These are phyloP conservation scores for Pampus argenteus DNA, from an alignment of 2,797 vertebrate species.

Conservation along the genomic window DNA sequence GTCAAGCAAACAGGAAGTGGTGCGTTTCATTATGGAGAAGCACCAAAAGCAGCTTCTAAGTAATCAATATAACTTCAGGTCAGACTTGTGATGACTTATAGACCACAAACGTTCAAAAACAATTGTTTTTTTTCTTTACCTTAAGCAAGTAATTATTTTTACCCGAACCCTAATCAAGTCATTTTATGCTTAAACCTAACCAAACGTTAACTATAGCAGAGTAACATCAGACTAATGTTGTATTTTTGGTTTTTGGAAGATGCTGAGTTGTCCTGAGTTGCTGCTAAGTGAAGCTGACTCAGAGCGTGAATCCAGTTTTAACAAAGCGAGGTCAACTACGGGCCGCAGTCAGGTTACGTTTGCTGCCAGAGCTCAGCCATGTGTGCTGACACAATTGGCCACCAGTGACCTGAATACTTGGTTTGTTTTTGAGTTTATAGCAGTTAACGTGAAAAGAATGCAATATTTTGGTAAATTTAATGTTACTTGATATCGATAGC, in stretches of 20 bases:
- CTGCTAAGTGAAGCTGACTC: not conserved
- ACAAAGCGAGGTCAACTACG: not conserved
- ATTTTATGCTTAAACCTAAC: too few species aligned
- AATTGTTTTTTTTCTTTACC: too few species aligned
- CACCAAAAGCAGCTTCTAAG: not conserved
- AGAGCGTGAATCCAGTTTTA: constrained; percentile 2
- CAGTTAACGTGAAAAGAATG: too few species aligned
- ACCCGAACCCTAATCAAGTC: not conserved
- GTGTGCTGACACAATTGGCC: not conserved
- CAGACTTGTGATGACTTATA: too few species aligned
- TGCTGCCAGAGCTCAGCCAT: not conserved
- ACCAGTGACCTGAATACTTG: not conserved
- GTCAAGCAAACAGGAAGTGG: not conserved
- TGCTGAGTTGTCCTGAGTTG: not conserved
- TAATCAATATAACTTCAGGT: too few species aligned
- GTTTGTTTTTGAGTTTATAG: too few species aligned
- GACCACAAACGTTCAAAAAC: too few species aligned
- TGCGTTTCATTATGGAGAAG: not conserved
- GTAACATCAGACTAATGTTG: too few species aligned
- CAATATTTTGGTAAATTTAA: too few species aligned
- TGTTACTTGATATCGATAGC: too few species aligned
- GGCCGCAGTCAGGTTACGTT: not conserved
- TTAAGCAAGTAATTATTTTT: not conserved
- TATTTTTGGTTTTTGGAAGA: not conserved
- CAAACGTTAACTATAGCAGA: too few species aligned